Conservation (phyloP, 2,888 invertebrate genomes). For the Pseudoips prasinana region DNA sequence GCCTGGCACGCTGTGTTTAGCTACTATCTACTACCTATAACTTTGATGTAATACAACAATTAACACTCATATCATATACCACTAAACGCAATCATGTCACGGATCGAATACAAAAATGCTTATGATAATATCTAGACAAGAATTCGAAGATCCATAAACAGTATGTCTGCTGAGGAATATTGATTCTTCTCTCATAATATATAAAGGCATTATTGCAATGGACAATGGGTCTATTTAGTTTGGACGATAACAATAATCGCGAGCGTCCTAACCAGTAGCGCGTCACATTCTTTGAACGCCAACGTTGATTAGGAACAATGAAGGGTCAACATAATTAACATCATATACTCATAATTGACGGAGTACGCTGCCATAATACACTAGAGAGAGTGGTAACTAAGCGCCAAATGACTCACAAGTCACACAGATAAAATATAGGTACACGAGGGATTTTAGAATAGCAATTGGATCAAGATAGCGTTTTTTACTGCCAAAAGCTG, state of each 20-base stretch:
- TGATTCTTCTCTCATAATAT: constrained; percentile 4
- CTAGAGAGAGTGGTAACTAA: constrained; percentile 9
- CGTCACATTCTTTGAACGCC: constrained; percentile 51
- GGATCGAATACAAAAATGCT: constrained; percentile 45
- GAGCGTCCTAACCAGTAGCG: constrained; percentile 36
- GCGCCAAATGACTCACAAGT: constrained; percentile 23
- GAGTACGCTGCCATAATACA: constrained; percentile 13
- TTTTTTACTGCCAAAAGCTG: too few species aligned
- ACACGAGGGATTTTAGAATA: too few species aligned
- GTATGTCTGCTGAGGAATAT: constrained; percentile 19
- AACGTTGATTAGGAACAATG: constrained; percentile 50
- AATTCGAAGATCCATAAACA: constrained; percentile 18
- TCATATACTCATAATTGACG: constrained; percentile 37
- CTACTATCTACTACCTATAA: too few species aligned
- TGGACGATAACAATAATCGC: constrained; percentile 40
- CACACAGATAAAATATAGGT: too few species aligned
- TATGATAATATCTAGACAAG: constrained; percentile 36
- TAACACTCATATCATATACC: constrained; percentile 35
- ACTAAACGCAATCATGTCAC: constrained; percentile 44
- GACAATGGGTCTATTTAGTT: constrained; percentile 27
- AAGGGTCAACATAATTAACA: constrained; percentile 55
- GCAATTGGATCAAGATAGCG: too few species aligned
- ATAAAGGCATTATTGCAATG: neutral
- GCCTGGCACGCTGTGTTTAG: too few species aligned
- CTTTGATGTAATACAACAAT: too few species aligned